Percentiles rank a stretch among this genome's conserved stretches.
Conservation (phyloP, 2,888 invertebrate species). For the Himalopsyche japonica region DNA sequence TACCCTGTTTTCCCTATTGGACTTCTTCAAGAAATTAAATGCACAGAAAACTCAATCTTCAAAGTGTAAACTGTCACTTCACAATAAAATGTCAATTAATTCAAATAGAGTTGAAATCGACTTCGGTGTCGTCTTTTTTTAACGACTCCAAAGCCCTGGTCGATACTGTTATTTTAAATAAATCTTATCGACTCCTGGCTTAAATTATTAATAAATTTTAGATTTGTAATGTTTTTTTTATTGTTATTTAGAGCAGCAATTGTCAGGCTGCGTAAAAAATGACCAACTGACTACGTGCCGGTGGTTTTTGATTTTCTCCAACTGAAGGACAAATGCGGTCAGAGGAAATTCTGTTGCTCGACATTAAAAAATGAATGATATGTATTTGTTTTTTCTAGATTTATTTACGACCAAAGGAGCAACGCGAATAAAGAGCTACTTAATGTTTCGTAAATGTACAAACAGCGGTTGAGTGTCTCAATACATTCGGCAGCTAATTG, state of each 20-base stretch:
- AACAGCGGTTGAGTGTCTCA: neutral
- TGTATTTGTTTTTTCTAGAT: neutral
- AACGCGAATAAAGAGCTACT: neutral
- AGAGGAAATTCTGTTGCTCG: neutral
- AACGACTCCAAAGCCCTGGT: no score
- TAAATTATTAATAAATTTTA: no score
- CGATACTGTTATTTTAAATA: no score
- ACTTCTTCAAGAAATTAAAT: no score
- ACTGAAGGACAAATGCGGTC: neutral
- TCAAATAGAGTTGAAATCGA: no score
- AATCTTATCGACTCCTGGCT: no score
- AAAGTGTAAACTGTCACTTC: no score
- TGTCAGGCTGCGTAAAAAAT: neutral
- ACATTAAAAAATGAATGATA: neutral
- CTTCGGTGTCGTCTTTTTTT: no score
- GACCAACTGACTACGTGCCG: neutral
- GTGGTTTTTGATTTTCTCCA: neutral
- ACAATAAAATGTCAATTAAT: no score
- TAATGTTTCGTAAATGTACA: neutral
- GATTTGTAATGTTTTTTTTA: neutral
- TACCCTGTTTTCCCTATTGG: no score
- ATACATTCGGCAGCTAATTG: no score
- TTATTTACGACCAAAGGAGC: neutral
- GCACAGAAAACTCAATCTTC: no score
- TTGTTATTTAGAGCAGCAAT: neutral